These are phyloP conservation scores for Montipora foliosa DNA, from an alignment of 64 coral and sea anemone species.

Conservation along the genomic window DNA sequence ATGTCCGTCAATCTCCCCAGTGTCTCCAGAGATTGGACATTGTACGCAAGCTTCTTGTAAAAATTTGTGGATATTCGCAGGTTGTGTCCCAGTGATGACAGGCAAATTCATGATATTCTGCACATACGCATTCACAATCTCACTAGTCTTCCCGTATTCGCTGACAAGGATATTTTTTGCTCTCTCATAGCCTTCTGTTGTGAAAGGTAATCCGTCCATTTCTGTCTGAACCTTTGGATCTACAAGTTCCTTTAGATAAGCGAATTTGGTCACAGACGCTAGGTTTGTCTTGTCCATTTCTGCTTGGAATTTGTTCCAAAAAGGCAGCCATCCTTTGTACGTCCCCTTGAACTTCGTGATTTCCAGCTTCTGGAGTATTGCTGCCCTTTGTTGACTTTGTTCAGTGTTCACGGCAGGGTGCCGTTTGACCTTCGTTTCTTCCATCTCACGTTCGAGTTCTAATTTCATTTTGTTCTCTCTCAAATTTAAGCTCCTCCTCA, in stretches of 20 bases:
- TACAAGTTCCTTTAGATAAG: constrained; percentile 47
- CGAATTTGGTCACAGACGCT: constrained; percentile 16
- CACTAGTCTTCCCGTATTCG: constrained; percentile 48
- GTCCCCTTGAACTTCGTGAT: background rate
- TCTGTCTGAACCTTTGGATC: constrained; percentile 28
- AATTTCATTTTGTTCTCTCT: too few relatives aligned
- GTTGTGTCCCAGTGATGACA: constrained; percentile 12
- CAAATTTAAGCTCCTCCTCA: too few relatives aligned
- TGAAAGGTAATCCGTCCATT: constrained; percentile 54
- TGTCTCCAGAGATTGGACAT: constrained; percentile 32
- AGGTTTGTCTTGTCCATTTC: constrained; percentile 25
- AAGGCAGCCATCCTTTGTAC: background rate
- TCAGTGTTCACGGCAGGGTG: too few relatives aligned
- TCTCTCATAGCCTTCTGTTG: constrained; percentile 43
- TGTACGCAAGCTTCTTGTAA: constrained; percentile 46
- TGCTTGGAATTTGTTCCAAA: background rate
- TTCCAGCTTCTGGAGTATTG: background rate
- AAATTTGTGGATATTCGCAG: constrained; percentile 20
- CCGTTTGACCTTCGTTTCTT: too few relatives aligned
- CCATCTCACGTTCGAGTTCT: too few relatives aligned
- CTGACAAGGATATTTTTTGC: constrained; percentile 59
- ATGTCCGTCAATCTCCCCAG: constrained; percentile 47
- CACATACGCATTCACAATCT: constrained; percentile 48
- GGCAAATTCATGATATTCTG: constrained; percentile 40
- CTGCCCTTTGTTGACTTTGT: too few relatives aligned